These are phyloP conservation scores for Alces alces DNA, from an alignment of 2,113 vertebrate genomes.

Conservation along the genomic window DNA sequence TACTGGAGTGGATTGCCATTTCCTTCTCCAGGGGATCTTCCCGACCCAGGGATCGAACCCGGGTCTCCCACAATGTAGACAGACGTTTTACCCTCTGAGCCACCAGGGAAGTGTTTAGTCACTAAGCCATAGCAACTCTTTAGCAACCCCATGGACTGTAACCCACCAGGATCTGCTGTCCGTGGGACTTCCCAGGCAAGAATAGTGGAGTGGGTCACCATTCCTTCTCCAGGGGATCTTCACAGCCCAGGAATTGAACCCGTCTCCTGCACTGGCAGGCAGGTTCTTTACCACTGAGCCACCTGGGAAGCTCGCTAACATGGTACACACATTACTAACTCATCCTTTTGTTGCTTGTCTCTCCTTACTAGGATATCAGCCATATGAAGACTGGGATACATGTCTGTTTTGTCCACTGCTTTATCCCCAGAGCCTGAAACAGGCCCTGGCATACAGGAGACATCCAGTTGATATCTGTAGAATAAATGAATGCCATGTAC, in stretches of 20 bases:
- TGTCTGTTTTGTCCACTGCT: neutral
- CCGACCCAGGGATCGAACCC: too few species aligned
- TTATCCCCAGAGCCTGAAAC: neutral
- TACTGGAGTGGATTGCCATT: too few species aligned
- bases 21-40: too few species aligned
- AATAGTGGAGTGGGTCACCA: neutral
- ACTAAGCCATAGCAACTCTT: accelerated
- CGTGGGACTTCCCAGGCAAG: neutral
- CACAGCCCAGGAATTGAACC: neutral
- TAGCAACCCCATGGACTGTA: neutral
- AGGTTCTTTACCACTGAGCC: accelerated
- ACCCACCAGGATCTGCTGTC: neutral
- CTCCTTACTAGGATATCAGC: neutral
- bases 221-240: neutral
- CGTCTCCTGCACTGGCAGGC: neutral
- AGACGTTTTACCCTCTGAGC: too few species aligned
- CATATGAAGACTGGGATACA: neutral
- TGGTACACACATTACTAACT: neutral
- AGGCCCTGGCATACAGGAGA: neutral
- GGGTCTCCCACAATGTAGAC: too few species aligned
- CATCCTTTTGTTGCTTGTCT: neutral
- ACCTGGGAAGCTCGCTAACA: neutral
- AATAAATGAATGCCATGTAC: neutral
- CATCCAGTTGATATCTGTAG: neutral
- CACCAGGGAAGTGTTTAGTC: neutral